Percentiles rank a stretch among this genome's conserved stretches.
Conservation (phyloP, 2,888 invertebrate species). For the Thecocarcelia acutangulata region DNA sequence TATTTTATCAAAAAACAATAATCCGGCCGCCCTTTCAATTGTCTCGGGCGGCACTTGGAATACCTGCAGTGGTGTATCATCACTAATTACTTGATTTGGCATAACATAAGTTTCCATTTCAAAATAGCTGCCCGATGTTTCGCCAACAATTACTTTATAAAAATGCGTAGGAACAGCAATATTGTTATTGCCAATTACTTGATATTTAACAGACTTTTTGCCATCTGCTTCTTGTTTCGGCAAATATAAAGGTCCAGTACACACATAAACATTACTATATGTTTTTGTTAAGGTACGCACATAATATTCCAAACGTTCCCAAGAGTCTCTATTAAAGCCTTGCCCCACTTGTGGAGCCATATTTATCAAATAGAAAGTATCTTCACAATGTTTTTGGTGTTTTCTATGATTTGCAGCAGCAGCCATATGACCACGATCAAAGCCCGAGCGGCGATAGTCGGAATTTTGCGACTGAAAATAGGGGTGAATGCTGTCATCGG, state of each 20-base stretch:
- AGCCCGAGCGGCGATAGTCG: slow-evolving; percentile 95
- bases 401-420: slow-evolving; percentile 96
- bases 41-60: slow-evolving; percentile 95
- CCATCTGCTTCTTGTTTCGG: slow-evolving; percentile 93
- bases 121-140: slow-evolving; percentile 86
- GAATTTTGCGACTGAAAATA: slow-evolving; percentile 91
- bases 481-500: slow-evolving; percentile 92
- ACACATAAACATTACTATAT: slow-evolving; percentile 92
- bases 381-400: slow-evolving; percentile 90
- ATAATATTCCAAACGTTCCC: slow-evolving; percentile 94
- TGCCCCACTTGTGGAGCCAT: slow-evolving; percentile 98
- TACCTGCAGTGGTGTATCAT: slow-evolving; percentile 88
- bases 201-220: slow-evolving; percentile 94
- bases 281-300: slow-evolving; percentile 88
- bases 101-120: slow-evolving; percentile 97
- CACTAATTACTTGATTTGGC: slow-evolving; percentile 94
- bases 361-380: slow-evolving; percentile 96
- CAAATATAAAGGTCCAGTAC: slow-evolving; percentile 95
- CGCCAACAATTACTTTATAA: slow-evolving; percentile 94
- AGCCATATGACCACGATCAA: slow-evolving; percentile 97
- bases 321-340: slow-evolving; percentile 95
- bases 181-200: slow-evolving; percentile 95
- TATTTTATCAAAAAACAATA: slow-evolving; percentile 94
- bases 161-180: slow-evolving; percentile 99
- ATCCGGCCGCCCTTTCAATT: slow-evolving; percentile 94